Evolutionary conservation across 2,113 vertebrate genomes (phyloP).

Genomic region (Picathartes gymnocephalus): DNA sequence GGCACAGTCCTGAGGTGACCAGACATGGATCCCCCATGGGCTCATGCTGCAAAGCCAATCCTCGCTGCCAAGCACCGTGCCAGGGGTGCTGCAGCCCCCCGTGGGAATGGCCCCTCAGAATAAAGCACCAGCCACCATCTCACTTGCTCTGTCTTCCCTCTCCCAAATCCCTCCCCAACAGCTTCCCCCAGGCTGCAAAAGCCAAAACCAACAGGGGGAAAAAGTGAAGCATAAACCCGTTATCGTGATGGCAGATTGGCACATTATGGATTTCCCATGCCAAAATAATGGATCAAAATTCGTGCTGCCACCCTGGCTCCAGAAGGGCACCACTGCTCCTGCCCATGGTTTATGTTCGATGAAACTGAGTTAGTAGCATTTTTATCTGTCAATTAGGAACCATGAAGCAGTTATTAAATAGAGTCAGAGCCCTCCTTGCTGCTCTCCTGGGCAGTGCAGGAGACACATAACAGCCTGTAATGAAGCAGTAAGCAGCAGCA

Average conservation of each 20-base stretch:
- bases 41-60: not conserved
- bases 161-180: not conserved
- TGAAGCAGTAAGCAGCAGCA: conserved; percentile 61
- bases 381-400: conserved; percentile 71
- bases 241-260: not conserved
- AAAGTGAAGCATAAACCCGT: accelerated
- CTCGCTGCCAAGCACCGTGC: accelerated
- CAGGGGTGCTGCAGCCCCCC: not conserved
- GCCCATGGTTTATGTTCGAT: conserved; percentile 44
- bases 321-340: not conserved
- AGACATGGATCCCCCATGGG: accelerated
- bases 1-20: not conserved
- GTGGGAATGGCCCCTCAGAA: accelerated
- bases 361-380: conserved; percentile 59
- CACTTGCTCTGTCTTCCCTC: not conserved
- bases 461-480: conserved; percentile 56
- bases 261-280: not conserved
- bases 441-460: conserved; percentile 36
- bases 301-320: not conserved
- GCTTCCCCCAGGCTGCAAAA: not conserved
- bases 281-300: conserved; percentile 24
- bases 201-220: not conserved
- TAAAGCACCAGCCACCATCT: not conserved
- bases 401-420: conserved; percentile 64
- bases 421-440: conserved; percentile 48